Conservation (phyloP, 2,797 vertebrate species). For the Hippoglossus hippoglossus region DNA sequence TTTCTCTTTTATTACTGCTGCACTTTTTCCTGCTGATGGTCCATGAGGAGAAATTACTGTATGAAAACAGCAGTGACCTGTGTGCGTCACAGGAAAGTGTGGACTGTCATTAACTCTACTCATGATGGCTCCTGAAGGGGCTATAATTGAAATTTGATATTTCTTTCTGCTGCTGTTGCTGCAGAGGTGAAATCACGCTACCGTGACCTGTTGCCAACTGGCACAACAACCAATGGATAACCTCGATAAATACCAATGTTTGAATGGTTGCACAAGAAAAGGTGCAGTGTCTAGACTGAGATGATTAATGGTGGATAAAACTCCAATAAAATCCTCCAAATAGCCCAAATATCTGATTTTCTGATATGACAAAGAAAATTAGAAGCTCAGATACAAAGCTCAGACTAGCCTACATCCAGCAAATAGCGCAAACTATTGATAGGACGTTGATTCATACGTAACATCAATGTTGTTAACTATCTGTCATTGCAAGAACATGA, state of each 20-base stretch:
- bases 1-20: slow-evolving; percentile 32
- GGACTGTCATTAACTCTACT: slow-evolving; percentile 40
- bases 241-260: slow-evolving; percentile 19
- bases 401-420: no score
- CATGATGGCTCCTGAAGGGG: slow-evolving; percentile 51
- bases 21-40: slow-evolving; percentile 36
- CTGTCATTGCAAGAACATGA: no score
- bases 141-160: slow-evolving; percentile 46
- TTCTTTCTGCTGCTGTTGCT: slow-evolving; percentile 33
- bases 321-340: neutral
- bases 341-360: neutral
- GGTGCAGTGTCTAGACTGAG: slow-evolving; percentile 1
- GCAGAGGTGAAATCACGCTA: slow-evolving; percentile 25
- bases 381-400: neutral
- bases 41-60: slow-evolving; percentile 34
- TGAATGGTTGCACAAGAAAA: neutral
- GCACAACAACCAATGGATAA: slow-evolving; percentile 6
- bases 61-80: slow-evolving; percentile 54
- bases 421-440: no score
- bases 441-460: no score
- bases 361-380: neutral
- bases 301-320: neutral
- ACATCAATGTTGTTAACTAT: no score
- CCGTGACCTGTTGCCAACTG: slow-evolving; percentile 32
- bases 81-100: slow-evolving; percentile 39